Evolutionary conservation across 2,888 invertebrate species (phyloP), one percentile per base, ranked within the genome.

Genomic region (Drosophila picticornis): DNA sequence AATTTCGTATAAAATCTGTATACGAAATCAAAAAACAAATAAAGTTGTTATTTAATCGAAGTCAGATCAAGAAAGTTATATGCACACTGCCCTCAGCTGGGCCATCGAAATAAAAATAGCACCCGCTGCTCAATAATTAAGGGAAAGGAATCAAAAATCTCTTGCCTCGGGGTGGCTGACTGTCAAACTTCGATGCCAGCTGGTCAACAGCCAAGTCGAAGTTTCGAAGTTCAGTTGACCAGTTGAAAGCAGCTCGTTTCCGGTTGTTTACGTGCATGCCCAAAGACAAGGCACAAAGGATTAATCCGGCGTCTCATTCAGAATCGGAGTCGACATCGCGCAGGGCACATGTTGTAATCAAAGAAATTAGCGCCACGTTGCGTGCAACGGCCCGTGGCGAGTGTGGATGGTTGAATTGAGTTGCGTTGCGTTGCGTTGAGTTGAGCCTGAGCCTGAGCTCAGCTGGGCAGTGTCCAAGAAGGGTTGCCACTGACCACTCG

Each of bases 161-260:
- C 53, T 56, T 31, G 75, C 68, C 72, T 43, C 55, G 48, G 82
- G 83, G 78, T 79, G 65, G 62, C 48, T 68, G 48, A 19, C 60
- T 70, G 62, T 29, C 58, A 56, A 48, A 13, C 46, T 27, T 27
- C 22, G 22, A 36, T 36, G 48, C 38, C 27, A 57, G 19, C 46
- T 78, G 80, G 80, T 84, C 80, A 80, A 56, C 63, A 68, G 71
- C 61, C 73, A 73, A 80, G 80, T 84, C 75, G 75, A 90, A 89
- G 87, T 85, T 84, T 87, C 84, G 83, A 91, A 91, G 89, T 91
- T 91, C 89, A 89, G 84, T 91, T 90, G 91, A 91, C 90, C 91
- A 90, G 46, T 84, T 89, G 79, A 88, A 82, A 77, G 77, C 72
- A 60, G 68, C 66, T 75, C 72, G 69, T 60, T 80, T 82, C 81